These are phyloP conservation scores for Cliona cf. orientalis DNA, from an alignment of 37 sponge, comb jelly and placozoan species.

Conservation along the genomic window DNA sequence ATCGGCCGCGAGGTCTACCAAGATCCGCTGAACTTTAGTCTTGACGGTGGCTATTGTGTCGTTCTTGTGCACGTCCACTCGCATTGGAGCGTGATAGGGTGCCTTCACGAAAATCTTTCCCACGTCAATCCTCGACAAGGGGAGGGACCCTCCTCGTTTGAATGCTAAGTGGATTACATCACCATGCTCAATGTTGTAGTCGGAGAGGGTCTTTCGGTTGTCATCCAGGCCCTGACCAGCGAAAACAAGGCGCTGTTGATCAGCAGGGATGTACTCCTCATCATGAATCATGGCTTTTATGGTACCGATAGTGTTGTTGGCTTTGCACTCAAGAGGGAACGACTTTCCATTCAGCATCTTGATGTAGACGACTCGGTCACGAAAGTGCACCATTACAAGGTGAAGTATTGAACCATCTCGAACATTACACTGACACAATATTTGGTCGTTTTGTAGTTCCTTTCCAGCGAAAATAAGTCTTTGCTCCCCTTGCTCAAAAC, in stretches of 20 bases:
- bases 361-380: no score
- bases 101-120: neutral
- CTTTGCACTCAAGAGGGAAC: no score
- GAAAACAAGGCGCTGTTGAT: neutral
- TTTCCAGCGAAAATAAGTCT: no score
- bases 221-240: neutral
- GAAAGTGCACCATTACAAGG: no score
- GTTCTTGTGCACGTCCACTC: neutral
- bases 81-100: neutral
- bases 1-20: no score
- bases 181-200: neutral
- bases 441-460: no score
- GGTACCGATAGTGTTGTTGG: neutral
- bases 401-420: no score
- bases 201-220: neutral
- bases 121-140: neutral
- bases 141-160: no score
- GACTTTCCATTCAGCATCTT: no score
- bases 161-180: neutral
- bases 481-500: no score
- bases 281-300: neutral
- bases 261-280: neutral
- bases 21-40: neutral
- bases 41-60: neutral
- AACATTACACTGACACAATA: no score